Base-by-base conservation (phyloP, 2,797 vertebrate genomes). In the Carapus acus region DNA sequence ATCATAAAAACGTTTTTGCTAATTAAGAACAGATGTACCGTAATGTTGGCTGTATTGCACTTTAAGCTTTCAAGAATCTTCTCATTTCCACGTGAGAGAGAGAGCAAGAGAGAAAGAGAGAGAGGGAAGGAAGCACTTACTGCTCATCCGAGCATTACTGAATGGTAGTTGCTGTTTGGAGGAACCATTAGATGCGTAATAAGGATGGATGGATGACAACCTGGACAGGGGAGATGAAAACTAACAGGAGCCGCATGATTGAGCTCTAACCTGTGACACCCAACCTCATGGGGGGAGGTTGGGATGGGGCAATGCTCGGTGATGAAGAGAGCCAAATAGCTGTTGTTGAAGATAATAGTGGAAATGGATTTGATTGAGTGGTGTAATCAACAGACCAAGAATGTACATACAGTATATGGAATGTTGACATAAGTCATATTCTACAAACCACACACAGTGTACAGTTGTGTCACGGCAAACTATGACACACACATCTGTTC, bases 151-250 rank as follows among this genome's bases (percentile, higher is more conserved):
- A 84, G 76, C 83, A 80, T 85, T 80, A 83, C 82, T 80, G 75
- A 73, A 80, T 73, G 71, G 81, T 81, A 65, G 74, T 70, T 77
- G 76, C 76, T 82, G 81, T 80, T 78, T 84, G 78, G 74, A 83
- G 62, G 79, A 80, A 64, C 77, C 76, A 86, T 86, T 85, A 84
- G 69, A 83, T 71, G 78, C 77, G 73, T 82, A 85, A 85, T 81
- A 68, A 69, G 73, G 76, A 83, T 73, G 69, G 81, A 85, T 83
- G 69, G 82, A 82, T 73, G 62, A 57, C 58, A 58, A 76, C 53
- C 61, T 67, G 56, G 64, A 67, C 60, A 45, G 66, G 61, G 48
- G 47, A 21, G 58, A 71, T 42, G 69, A 71, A 67, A 37, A 42
- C 62, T 50, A 63, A 60, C 64, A 71, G 71, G 76, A 68, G 62